A percentile compares a stretch with the other conserved stretches of the same genome.
Conservation (phyloP, 2,888 invertebrate genomes). For the Drosophila cyrtoloma region DNA sequence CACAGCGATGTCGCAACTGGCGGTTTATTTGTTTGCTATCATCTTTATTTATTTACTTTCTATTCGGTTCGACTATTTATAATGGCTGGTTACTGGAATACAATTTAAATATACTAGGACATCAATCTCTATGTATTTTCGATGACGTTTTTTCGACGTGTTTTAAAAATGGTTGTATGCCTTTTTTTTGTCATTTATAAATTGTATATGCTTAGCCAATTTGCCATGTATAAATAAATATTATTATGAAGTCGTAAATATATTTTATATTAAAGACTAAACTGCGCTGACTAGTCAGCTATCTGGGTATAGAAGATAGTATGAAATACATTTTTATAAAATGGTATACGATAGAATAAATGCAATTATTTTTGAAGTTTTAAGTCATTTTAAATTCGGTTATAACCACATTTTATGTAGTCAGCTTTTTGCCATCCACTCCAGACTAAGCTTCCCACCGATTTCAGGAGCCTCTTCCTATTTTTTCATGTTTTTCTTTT, state of each 20-base stretch:
- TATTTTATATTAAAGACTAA: neutral
- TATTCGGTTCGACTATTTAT: constrained; percentile 39
- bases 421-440: constrained; percentile 7
- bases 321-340: neutral
- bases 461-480: constrained; percentile 24
- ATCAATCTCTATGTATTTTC: constrained; percentile 24
- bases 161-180: neutral
- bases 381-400: neutral
- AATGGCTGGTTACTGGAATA: constrained; percentile 2
- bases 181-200: neutral
- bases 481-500: constrained; percentile 10
- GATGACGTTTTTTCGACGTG: neutral
- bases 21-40: constrained; percentile 50
- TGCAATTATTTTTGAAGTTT: neutral
- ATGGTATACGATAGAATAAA: neutral
- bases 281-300: neutral
- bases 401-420: neutral
- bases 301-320: neutral
- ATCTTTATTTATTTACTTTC: constrained; percentile 46
- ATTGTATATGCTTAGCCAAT: neutral
- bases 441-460: neutral
- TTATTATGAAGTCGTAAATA: neutral
- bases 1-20: constrained; percentile 15
- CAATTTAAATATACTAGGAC: neutral
- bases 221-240: neutral